Conservation (phyloP, 2,888 invertebrate species). For the Corbicula japonica region DNA sequence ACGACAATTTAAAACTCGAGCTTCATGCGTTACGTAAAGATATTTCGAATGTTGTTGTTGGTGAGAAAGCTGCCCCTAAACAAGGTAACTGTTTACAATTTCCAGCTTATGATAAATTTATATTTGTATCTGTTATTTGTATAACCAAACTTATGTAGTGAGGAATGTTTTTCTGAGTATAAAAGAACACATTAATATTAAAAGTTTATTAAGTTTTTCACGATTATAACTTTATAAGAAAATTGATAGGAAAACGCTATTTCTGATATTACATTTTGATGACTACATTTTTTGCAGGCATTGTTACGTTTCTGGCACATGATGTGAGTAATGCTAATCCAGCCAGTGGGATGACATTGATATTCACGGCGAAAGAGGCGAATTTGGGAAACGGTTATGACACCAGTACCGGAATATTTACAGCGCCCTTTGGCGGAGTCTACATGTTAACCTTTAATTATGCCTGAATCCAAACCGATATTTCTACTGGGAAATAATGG, state of each 20-base stretch:
- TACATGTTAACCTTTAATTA: not conserved
- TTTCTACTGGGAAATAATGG: not conserved
- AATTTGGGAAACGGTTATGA: not conserved
- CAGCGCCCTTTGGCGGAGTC: not conserved
- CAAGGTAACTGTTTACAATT: not conserved
- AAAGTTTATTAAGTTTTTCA: not conserved
- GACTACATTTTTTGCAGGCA: too few relatives aligned
- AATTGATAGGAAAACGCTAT: too few relatives aligned
- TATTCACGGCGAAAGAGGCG: not conserved
- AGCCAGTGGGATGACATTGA: not conserved
- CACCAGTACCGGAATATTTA: not conserved
- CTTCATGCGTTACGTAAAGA: too few relatives aligned
- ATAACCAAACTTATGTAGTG: not conserved
- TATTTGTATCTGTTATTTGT: not conserved
- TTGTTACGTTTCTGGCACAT: not conserved
- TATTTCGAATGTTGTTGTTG: not conserved
- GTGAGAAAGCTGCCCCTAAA: not conserved
- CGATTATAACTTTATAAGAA: too few relatives aligned
- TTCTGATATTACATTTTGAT: too few relatives aligned
- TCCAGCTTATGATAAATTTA: not conserved
- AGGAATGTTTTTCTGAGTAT: not conserved
- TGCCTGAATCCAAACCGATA: not conserved
- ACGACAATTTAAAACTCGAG: not conserved
- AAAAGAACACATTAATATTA: not conserved
- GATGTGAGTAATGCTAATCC: not conserved